Percentiles rank a stretch among this genome's conserved stretches.
phyloP scores from a whole-genome alignment of 2,113 vertebrate genomes.

The Marcusenius ussheri region DNA sequence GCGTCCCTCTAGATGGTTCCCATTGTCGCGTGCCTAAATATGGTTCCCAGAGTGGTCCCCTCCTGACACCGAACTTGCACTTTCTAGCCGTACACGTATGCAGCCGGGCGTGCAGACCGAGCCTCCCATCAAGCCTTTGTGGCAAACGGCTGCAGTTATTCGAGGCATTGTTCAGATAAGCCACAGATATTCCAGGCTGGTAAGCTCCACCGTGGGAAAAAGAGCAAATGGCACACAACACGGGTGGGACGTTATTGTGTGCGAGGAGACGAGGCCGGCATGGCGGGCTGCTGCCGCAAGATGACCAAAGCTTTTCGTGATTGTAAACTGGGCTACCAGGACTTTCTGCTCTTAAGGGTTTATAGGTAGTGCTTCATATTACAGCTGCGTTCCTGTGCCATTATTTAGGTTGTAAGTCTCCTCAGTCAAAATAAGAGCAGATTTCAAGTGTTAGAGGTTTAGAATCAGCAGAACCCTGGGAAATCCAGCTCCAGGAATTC shows the following conservation, averaged over 20 bases:
- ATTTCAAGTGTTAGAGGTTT: background rate
- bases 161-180: slow-evolving; percentile 17
- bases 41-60: background rate
- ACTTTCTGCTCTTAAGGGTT: background rate
- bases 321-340: background rate
- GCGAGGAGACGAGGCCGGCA: background rate
- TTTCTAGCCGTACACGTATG: background rate
- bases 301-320: background rate
- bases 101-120: background rate
- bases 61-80: background rate
- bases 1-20: background rate
- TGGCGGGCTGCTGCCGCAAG: background rate
- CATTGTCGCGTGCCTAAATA: background rate
- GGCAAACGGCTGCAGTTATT: background rate
- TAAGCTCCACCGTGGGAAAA: slow-evolving; percentile 8
- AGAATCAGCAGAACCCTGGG: background rate
- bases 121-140: background rate
- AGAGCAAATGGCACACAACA: background rate
- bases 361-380: background rate
- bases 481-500: background rate
- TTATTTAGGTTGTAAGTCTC: background rate
- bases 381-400: background rate
- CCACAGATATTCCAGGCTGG: slow-evolving; percentile 3
- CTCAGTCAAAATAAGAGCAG: background rate
- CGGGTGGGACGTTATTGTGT: background rate